Conservation (phyloP, 2,797 vertebrate species). For the Myiothlypis chrysogaster region DNA sequence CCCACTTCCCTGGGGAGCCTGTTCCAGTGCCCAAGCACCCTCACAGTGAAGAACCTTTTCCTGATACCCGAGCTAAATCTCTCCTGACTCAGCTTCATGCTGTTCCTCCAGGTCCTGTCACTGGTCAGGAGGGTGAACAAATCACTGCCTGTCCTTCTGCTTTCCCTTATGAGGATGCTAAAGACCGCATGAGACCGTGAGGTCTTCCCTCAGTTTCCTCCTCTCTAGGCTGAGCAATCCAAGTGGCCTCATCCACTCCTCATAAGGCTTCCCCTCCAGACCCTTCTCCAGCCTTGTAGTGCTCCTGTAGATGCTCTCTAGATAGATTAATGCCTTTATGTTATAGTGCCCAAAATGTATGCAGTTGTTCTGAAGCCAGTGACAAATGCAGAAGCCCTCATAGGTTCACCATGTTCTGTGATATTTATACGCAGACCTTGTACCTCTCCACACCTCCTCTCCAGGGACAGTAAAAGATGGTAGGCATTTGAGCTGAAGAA, state of each 20-base stretch:
- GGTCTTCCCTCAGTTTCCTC: not conserved
- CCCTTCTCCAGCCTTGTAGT: not conserved
- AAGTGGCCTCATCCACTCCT: not conserved
- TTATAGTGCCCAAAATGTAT: not conserved
- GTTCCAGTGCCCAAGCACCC: not conserved
- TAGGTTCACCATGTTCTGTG: not conserved
- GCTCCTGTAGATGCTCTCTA: not conserved
- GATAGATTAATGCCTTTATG: not conserved
- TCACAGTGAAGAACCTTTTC: not conserved
- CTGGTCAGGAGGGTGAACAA: not conserved
- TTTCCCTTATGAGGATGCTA: not conserved
- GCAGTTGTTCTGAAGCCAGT: not conserved
- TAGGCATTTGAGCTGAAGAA: not conserved
- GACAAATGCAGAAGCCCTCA: not conserved
- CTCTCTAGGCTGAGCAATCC: not conserved
- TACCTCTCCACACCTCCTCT: not conserved
- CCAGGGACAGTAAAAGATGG: not conserved
- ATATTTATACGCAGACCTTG: not conserved
- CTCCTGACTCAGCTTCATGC: not conserved
- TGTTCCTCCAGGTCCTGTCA: not conserved
- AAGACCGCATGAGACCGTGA: not conserved
- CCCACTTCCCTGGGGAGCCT: not conserved
- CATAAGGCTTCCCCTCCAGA: not conserved
- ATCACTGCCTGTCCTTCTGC: not conserved
- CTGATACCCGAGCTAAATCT: not conserved